Evolutionary conservation across 2,113 vertebrate genomes (phyloP).

Genomic region (Callithrix jacchus): DNA sequence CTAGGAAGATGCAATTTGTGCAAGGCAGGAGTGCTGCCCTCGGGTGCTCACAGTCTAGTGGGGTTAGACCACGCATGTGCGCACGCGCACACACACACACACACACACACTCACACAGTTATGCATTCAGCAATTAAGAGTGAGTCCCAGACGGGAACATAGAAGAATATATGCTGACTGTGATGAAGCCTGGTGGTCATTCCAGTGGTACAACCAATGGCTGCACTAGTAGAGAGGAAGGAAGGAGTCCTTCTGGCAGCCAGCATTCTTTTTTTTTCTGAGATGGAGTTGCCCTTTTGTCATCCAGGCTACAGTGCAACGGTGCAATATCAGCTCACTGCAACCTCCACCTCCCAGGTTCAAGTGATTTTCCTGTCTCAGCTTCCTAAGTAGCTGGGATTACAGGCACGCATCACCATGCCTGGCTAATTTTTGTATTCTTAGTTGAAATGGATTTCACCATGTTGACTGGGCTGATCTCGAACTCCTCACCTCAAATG

Average conservation of each 20-base stretch:
- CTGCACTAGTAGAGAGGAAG: not conserved
- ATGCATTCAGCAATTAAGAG: not conserved
- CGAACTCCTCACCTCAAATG: too few relatives aligned
- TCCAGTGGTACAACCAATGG: not conserved
- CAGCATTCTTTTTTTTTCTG: not conserved
- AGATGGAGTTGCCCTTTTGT: too few relatives aligned
- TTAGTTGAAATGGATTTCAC: too few relatives aligned
- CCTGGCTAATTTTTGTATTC: too few relatives aligned
- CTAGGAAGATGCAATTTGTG: not conserved
- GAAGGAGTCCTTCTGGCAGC: not conserved
- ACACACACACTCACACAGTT: not conserved
- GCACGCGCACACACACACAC: not conserved
- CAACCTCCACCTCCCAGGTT: too few relatives aligned
- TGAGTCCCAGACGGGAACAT: not conserved
- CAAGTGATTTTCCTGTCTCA: too few relatives aligned
- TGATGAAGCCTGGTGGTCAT: not conserved
- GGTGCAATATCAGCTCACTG: too few relatives aligned
- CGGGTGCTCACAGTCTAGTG: not conserved
- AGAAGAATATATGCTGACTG: not conserved
- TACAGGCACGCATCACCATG: too few relatives aligned
- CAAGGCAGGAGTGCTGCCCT: not conserved
- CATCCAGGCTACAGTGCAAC: too few relatives aligned
- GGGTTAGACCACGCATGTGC: not conserved
- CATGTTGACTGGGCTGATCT: too few relatives aligned
- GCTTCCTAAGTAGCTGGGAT: too few relatives aligned